Conservation (phyloP, 1,140 invertebrate species). For the Patella vulgata region DNA sequence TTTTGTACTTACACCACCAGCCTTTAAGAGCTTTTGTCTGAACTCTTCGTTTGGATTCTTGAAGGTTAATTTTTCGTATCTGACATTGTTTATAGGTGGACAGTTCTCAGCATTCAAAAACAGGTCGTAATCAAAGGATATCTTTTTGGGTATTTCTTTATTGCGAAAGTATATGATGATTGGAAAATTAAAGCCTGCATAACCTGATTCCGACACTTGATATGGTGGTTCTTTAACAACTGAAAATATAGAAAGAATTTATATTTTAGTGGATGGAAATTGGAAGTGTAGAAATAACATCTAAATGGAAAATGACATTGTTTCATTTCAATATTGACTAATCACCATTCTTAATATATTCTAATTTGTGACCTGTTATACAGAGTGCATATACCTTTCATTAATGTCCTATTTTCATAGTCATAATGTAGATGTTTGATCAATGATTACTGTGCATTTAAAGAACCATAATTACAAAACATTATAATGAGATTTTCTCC, state of each 20-base stretch:
- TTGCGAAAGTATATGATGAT: slow-evolving; percentile 93
- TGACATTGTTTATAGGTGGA: slow-evolving; percentile 74
- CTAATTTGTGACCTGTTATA: too few species aligned
- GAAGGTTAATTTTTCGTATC: slow-evolving; percentile 82
- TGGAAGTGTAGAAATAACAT: neutral
- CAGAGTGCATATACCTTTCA: too few species aligned
- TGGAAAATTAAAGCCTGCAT: slow-evolving; percentile 90
- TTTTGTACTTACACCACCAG: slow-evolving; percentile 80
- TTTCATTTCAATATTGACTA: too few species aligned
- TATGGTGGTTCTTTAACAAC: slow-evolving; percentile 88
- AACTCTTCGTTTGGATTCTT: slow-evolving; percentile 89
- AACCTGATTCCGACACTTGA: slow-evolving; percentile 88
- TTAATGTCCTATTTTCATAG: too few species aligned
- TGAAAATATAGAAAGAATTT: slow-evolving; percentile 39
- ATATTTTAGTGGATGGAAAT: neutral
- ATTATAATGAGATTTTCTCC: too few species aligned
- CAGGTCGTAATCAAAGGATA: slow-evolving; percentile 88
- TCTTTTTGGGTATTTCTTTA: slow-evolving; percentile 89
- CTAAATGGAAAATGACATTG: too few species aligned
- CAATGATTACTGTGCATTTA: too few species aligned
- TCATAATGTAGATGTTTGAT: too few species aligned
- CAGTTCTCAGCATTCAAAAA: slow-evolving; percentile 77
- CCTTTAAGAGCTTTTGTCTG: slow-evolving; percentile 84
- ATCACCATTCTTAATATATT: too few species aligned
- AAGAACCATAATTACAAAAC: too few species aligned